A percentile compares a stretch with the other conserved stretches of the same genome.
phyloP scores from a whole-genome alignment of 2,113 vertebrate species.

The Pituophis catenifer region DNA sequence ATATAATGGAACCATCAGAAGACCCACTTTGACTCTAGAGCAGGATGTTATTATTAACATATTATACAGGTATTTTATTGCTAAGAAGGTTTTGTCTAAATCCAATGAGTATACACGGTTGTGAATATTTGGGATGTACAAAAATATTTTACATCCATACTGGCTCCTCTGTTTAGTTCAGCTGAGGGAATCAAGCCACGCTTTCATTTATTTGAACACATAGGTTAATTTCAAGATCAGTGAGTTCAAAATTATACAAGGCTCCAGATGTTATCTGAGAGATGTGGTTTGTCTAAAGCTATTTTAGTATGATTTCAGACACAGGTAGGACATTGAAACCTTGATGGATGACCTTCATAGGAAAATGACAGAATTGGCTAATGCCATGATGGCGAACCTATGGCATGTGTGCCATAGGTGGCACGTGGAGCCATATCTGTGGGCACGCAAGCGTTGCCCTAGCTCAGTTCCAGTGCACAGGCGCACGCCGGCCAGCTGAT shows the following conservation, averaged over 20 bases:
- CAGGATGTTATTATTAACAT: neutral
- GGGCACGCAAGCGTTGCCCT: no score
- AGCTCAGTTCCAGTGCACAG: no score
- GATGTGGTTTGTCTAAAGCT: neutral
- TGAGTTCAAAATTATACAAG: neutral
- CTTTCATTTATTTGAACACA: neutral
- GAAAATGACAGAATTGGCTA: neutral
- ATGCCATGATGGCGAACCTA: no score
- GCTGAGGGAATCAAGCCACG: neutral
- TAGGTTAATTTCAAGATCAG: neutral
- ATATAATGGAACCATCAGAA: neutral
- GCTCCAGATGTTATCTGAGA: neutral
- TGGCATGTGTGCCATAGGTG: no score
- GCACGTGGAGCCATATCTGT: no score
- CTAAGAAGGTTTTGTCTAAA: neutral
- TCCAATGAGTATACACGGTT: neutral
- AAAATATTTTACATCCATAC: neutral
- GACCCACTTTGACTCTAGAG: neutral
- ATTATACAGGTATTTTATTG: neutral
- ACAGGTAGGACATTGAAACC: neutral
- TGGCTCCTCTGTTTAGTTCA: neutral
- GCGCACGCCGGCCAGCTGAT: no score
- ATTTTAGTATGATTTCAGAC: neutral
- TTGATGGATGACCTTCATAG: neutral
- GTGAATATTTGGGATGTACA: neutral